Conservation (phyloP, 2,797 vertebrate genomes). For the Vultur gryphus region DNA sequence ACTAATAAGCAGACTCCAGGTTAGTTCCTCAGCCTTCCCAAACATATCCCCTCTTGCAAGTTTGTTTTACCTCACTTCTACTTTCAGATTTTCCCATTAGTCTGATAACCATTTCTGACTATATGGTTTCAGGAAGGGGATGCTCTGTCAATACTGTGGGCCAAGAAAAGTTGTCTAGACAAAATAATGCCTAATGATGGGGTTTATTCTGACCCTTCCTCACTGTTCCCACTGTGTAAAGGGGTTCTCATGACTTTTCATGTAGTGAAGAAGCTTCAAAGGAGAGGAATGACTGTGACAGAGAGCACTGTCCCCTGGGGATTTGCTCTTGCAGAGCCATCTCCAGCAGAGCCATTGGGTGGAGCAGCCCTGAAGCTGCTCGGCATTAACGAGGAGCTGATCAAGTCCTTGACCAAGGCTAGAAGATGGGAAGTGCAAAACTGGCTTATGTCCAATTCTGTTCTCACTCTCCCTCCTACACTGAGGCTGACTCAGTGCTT, state of each 20-base stretch:
- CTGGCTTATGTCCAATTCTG: background rate
- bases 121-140: background rate
- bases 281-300: background rate
- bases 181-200: background rate
- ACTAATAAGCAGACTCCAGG: background rate
- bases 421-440: background rate
- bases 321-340: background rate
- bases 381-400: background rate
- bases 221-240: background rate
- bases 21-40: background rate
- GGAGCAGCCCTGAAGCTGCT: background rate
- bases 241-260: background rate
- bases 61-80: background rate
- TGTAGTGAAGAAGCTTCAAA: background rate
- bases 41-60: background rate
- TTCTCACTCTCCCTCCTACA: background rate
- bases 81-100: background rate
- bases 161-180: background rate
- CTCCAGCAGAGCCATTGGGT: background rate
- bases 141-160: background rate
- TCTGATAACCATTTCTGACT: background rate
- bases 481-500: constrained; percentile 2
- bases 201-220: background rate
- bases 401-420: background rate
- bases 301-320: background rate